Conservation (phyloP, 2,888 invertebrate genomes). For the Pomacea canaliculata region DNA sequence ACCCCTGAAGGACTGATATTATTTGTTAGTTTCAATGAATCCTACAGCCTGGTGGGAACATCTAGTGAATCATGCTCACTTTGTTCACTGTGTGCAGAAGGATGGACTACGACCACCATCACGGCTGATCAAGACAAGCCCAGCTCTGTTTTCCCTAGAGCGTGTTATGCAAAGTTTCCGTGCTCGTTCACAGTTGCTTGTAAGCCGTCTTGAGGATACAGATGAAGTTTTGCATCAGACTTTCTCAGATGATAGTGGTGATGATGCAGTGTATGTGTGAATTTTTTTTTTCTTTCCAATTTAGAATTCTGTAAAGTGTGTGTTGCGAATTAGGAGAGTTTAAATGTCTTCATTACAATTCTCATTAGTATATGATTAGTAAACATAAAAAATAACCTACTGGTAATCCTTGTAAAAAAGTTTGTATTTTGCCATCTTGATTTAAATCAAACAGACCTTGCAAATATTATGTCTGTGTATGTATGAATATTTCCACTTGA, state of each 20-base stretch:
- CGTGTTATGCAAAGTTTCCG: constrained; percentile 69
- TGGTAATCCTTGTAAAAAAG: too few species aligned
- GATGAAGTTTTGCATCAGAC: constrained; percentile 67
- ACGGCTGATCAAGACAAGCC: constrained; percentile 68
- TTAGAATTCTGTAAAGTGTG: neutral
- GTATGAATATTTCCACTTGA: too few species aligned
- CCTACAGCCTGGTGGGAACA: too few species aligned
- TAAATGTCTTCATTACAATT: neutral
- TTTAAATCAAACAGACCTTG: too few species aligned
- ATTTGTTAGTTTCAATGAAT: neutral
- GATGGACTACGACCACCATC: constrained; percentile 50
- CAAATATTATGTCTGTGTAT: too few species aligned
- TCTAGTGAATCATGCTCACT: too few species aligned
- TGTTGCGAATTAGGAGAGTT: neutral
- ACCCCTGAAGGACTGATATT: neutral
- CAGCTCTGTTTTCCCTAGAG: constrained; percentile 67
- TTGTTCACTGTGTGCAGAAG: neutral
- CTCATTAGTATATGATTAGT: too few species aligned
- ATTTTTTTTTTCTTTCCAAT: neutral
- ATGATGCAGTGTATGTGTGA: constrained; percentile 4
- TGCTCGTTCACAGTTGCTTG: constrained; percentile 67
- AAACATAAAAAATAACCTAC: too few species aligned
- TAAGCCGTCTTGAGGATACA: constrained; percentile 65
- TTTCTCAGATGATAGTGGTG: constrained; percentile 52
- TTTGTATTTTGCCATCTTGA: too few species aligned